A percentile compares a stretch with the other conserved stretches of the same genome.
These are phyloP conservation scores for Eupelmus urozonus DNA, from an alignment of 2,888 invertebrate genomes.

Conservation along the genomic window DNA sequence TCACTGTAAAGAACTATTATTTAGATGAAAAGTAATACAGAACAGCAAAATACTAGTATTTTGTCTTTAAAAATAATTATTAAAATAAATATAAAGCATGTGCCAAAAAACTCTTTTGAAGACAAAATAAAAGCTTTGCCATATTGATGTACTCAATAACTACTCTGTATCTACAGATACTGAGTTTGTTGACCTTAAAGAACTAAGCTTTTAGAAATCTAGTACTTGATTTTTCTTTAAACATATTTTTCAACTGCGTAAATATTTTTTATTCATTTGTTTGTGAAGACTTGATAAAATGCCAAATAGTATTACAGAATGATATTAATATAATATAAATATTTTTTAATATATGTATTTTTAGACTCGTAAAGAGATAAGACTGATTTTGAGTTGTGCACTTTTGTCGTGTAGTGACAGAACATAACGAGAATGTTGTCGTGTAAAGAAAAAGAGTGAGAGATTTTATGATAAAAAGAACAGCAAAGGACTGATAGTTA, in stretches of 20 bases:
- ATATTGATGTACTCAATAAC: no score
- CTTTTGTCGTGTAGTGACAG: constrained; percentile 46
- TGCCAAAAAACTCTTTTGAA: not conserved
- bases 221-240: not conserved
- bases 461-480: no score
- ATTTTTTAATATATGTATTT: constrained; percentile 36
- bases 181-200: no score
- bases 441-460: constrained; percentile 16
- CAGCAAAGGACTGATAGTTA: constrained; percentile 13
- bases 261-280: constrained; percentile 1
- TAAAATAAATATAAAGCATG: no score
- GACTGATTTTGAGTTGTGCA: constrained; percentile 46
- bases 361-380: constrained; percentile 46
- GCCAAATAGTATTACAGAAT: no score
- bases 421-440: constrained; percentile 1
- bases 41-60: no score
- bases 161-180: no score
- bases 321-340: constrained; percentile 8
- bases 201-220: no score
- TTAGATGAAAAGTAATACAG: no score
- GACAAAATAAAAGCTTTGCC: not conserved
- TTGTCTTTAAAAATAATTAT: not conserved
- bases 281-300: not conserved
- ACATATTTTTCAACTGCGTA: constrained; percentile 3
- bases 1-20: no score